phyloP scores from a whole-genome alignment of 2,797 vertebrate species.

The Balearica regulorum region DNA sequence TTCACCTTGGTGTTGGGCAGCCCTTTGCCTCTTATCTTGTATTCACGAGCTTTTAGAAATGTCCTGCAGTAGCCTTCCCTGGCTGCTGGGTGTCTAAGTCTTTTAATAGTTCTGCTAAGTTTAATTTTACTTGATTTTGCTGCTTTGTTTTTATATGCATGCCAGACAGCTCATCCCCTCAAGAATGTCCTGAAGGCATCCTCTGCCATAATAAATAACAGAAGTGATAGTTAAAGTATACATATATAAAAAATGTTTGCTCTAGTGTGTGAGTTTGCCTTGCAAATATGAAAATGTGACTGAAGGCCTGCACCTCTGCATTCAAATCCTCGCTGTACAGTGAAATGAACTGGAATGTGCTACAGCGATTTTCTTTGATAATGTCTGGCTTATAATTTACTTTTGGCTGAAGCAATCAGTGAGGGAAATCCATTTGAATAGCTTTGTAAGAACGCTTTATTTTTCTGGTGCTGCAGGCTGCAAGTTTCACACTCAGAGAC shows the following conservation, averaged over 20 bases:
- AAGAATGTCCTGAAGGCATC: slow-evolving; percentile 61
- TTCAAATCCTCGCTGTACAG: not conserved
- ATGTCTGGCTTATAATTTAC: slow-evolving; percentile 56
- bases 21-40: not conserved
- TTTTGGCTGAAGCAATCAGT: slow-evolving; percentile 40
- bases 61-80: slow-evolving; percentile 1
- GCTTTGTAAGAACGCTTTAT: slow-evolving; percentile 46
- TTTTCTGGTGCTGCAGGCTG: slow-evolving; percentile 50
- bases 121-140: slow-evolving; percentile 58
- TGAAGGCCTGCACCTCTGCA: not conserved
- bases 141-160: slow-evolving; percentile 34
- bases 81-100: slow-evolving; percentile 1
- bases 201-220: slow-evolving; percentile 50
- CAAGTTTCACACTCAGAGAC: slow-evolving; percentile 47
- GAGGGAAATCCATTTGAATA: slow-evolving; percentile 57
- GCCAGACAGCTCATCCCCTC: slow-evolving; percentile 48
- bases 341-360: slow-evolving; percentile 41
- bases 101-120: slow-evolving; percentile 53
- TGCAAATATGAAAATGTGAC: not conserved
- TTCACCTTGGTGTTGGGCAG: slow-evolving; percentile 6
- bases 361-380: slow-evolving; percentile 49
- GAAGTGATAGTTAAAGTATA: slow-evolving; percentile 46
- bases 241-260: slow-evolving; percentile 19
- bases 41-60: not conserved
- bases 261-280: not conserved